Conservation (phyloP, 2,888 invertebrate species). For the Drosophila anomelani region DNA sequence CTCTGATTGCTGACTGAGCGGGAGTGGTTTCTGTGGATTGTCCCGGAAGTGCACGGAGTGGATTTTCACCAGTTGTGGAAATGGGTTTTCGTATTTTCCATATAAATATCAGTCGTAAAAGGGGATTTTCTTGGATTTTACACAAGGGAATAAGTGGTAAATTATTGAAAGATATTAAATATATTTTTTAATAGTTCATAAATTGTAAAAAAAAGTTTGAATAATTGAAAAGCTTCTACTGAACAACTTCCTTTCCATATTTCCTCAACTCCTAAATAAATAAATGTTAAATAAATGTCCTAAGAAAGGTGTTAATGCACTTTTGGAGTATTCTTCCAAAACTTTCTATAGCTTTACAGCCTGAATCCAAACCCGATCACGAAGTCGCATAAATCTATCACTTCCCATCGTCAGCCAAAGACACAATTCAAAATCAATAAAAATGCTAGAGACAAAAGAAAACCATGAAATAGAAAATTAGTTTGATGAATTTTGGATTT, state of each 20-base stretch:
- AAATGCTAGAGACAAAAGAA: conserved; percentile 45
- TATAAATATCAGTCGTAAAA: not conserved
- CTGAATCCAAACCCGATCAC: conserved; percentile 45
- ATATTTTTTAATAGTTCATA: no score
- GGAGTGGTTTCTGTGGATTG: conserved; percentile 1
- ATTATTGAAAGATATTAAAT: not conserved
- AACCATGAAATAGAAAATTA: conserved; percentile 56
- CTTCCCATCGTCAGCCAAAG: conserved; percentile 44
- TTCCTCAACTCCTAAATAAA: not conserved
- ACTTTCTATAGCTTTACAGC: conserved; percentile 24
- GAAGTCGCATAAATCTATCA: conserved; percentile 74
- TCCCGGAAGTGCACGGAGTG: conserved; percentile 15
- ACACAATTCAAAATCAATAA: conserved; percentile 65
- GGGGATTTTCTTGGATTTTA: not conserved
- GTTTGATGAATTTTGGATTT: conserved; percentile 52
- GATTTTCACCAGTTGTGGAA: conserved; percentile 6
- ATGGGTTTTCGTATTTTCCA: not conserved
- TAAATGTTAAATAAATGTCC: not conserved
- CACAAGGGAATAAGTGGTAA: not conserved
- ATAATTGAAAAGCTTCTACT: not conserved
- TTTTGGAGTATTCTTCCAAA: not conserved
- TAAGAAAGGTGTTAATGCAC: conserved; percentile 9
- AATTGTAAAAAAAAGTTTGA: not conserved
- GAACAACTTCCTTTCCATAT: not conserved
- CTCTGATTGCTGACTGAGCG: conserved; percentile 2